phyloP scores from a whole-genome alignment of 2,113 vertebrate genomes.

The Trachemys scripta region DNA sequence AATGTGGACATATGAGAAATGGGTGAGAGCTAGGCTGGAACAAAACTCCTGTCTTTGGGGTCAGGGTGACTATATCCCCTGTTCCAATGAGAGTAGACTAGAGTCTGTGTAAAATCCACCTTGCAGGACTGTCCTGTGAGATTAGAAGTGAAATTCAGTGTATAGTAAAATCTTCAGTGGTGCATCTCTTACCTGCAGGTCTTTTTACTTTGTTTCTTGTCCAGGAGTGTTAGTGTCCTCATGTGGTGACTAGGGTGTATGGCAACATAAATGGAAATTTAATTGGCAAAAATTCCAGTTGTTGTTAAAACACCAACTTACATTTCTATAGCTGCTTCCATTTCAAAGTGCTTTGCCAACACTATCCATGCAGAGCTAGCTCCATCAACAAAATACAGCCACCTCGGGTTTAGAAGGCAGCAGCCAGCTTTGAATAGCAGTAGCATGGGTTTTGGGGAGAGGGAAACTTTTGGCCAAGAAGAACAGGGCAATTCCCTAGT shows the following conservation, averaged over 20 bases:
- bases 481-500: neutral
- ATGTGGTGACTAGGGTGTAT: neutral
- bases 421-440: neutral
- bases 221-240: neutral
- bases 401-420: neutral
- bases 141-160: neutral
- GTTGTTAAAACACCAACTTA: neutral
- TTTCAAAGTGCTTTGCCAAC: neutral
- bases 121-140: neutral
- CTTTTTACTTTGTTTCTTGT: neutral
- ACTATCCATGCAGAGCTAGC: neutral
- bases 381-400: neutral
- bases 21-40: neutral
- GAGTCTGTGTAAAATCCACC: neutral
- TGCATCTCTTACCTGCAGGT: neutral
- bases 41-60: neutral
- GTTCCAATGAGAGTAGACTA: neutral
- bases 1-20: neutral
- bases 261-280: neutral
- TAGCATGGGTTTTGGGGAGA: neutral
- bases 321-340: neutral
- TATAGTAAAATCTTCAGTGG: neutral
- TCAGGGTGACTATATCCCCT: neutral
- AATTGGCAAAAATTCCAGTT: no score
- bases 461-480: neutral